Conservation (phyloP, 2,797 vertebrate genomes). For the Pangasius macronema region DNA sequence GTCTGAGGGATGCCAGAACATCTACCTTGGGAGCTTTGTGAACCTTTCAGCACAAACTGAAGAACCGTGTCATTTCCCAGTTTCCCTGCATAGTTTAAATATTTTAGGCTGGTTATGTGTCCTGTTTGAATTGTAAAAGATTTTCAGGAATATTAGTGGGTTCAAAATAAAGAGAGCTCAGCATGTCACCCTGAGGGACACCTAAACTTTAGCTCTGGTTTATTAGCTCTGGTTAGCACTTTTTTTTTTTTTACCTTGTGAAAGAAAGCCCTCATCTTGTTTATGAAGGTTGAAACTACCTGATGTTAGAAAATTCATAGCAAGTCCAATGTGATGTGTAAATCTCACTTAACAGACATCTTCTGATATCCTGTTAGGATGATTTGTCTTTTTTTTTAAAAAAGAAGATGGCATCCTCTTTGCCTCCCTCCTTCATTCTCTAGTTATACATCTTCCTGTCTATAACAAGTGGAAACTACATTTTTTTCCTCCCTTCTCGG, state of each 20-base stretch:
- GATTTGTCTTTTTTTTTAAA: not conserved
- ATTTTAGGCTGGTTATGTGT: constrained; percentile 1
- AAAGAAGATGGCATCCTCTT: not conserved
- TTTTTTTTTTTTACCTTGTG: not conserved
- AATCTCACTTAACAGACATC: not conserved
- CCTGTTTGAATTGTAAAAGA: not conserved
- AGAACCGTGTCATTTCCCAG: not conserved
- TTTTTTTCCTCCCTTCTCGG: not conserved
- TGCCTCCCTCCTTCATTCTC: not conserved
- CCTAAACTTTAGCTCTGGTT: not conserved
- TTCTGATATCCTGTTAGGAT: not conserved
- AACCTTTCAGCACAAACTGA: not conserved
- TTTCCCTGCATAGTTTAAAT: constrained; percentile 6
- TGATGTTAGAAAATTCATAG: not conserved
- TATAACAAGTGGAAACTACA: constrained; percentile 37
- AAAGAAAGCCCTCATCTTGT: not conserved
- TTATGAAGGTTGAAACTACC: not conserved
- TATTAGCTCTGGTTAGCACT: not conserved
- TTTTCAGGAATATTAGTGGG: not conserved
- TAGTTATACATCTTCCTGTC: constrained; percentile 13
- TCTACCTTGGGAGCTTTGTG: not conserved
- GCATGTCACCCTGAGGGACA: constrained; percentile 12
- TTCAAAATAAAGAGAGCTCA: not conserved
- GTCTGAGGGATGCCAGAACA: not conserved
- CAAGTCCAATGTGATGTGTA: not conserved